Percentiles rank a stretch among this genome's conserved stretches.
Conservation (phyloP, 2,888 invertebrate species). For the Pediacus dermestoides region DNA sequence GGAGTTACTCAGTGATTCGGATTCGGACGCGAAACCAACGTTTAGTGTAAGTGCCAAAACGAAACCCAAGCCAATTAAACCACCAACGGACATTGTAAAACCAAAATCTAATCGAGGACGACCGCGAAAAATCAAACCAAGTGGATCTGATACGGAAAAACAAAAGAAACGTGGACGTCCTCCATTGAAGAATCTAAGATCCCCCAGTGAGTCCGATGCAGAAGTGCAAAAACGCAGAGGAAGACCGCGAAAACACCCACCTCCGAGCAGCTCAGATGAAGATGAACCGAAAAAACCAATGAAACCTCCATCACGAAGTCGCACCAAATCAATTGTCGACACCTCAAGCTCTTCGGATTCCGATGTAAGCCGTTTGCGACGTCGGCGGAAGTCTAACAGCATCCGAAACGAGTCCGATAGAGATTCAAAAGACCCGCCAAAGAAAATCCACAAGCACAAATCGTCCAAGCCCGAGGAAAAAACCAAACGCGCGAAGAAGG, state of each 20-base stretch:
- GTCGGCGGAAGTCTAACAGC: slow-evolving; percentile 20
- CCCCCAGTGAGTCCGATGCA: slow-evolving; percentile 27
- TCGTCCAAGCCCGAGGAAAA: slow-evolving; percentile 26
- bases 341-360: slow-evolving; percentile 36
- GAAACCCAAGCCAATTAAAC: slow-evolving; percentile 16
- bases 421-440: slow-evolving; percentile 27
- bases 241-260: slow-evolving; percentile 35
- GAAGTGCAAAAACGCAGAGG: slow-evolving; percentile 38
- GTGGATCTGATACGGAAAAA: slow-evolving; percentile 22
- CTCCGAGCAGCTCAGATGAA: slow-evolving; percentile 46
- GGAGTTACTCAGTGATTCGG: slow-evolving; percentile 45
- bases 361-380: slow-evolving; percentile 26
- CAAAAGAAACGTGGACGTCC: slow-evolving; percentile 35
- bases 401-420: slow-evolving; percentile 27
- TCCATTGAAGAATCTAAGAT: slow-evolving; percentile 33
- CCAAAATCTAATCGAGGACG: slow-evolving; percentile 42
- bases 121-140: slow-evolving; percentile 24
- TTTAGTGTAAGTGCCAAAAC: slow-evolving; percentile 13
- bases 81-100: slow-evolving; percentile 18
- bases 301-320: slow-evolving; percentile 37
- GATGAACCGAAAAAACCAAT: slow-evolving; percentile 35
- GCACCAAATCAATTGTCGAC: slow-evolving; percentile 33
- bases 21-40: slow-evolving; percentile 30
- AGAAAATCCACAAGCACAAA: slow-evolving; percentile 32
- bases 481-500: slow-evolving; percentile 25